Evolutionary conservation across 2,888 invertebrate genomes (phyloP).

Genomic region (Clanis bilineata): DNA sequence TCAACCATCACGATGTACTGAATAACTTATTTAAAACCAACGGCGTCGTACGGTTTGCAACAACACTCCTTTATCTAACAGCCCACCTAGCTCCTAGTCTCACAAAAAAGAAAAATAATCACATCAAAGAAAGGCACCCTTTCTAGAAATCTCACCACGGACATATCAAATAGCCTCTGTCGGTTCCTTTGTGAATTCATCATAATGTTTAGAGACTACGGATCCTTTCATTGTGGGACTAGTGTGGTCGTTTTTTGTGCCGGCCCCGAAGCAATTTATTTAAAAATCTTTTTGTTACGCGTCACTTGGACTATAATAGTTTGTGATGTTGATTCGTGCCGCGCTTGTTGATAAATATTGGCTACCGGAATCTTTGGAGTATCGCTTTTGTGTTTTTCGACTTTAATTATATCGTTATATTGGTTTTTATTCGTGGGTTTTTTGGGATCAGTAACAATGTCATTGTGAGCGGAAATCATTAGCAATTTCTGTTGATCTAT

Average conservation of each 20-base stretch:
- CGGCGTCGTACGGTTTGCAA: neutral
- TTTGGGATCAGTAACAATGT: neutral
- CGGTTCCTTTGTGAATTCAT: slow-evolving; percentile 34
- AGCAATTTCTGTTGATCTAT: slow-evolving; percentile 17
- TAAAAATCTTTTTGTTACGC: slow-evolving; percentile 35
- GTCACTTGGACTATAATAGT: slow-evolving; percentile 46
- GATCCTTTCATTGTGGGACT: slow-evolving; percentile 9
- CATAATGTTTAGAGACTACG: slow-evolving; percentile 13
- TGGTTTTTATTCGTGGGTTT: slow-evolving; percentile 1
- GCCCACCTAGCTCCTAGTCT: slow-evolving; percentile 1
- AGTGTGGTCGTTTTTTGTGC: slow-evolving; percentile 13
- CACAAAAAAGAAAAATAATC: neutral
- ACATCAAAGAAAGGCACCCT: slow-evolving; percentile 11
- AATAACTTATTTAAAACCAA: too few species aligned
- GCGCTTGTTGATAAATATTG: slow-evolving; percentile 48
- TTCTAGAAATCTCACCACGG: slow-evolving; percentile 13
- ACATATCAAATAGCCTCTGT: slow-evolving; percentile 18
- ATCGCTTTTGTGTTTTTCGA: neutral
- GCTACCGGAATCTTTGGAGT: slow-evolving; percentile 28
- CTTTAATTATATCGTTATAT: slow-evolving; percentile 5
- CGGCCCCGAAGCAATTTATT: slow-evolving; percentile 52
- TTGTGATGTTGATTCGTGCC: slow-evolving; percentile 48
- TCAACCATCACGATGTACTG: too few species aligned
- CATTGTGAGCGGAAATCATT: slow-evolving; percentile 34
- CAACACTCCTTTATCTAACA: neutral